Evolutionary conservation across 37 sponge, comb jelly and placozoan species (phyloP), one percentile per base, ranked within the genome.

Genomic region (Mnemiopsis leidyi): DNA sequence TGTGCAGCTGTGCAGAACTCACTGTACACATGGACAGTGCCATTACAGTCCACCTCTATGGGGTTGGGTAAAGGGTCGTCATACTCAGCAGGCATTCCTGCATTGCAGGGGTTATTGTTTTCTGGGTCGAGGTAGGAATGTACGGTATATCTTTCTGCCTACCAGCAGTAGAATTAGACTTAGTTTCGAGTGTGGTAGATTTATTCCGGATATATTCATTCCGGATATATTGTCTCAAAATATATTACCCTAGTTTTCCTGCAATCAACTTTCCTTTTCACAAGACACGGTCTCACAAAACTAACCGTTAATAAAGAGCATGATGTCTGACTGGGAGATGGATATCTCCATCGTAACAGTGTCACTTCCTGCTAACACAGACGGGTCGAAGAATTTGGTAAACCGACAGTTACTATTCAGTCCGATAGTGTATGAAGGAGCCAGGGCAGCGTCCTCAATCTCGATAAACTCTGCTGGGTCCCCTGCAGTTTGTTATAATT

Each of bases 391-490:
- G 35, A 77, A 32, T 32, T 77, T 26, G 18, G 79, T 31, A 32
- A 31, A 32, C 32, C 33, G 26, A 77, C 79, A 77, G 20, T 77
- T 32, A 0, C 36, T 34, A 26, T 32, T 9, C 16, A 31, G 35
- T 32, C 79, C 79, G 30, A 77, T 77, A 3, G 79, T 77, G 35
- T 77, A 77, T 1, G 79, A 32, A 33, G 79, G 79, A 7, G 32
- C 9, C 36, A 31, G 79, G 2, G 61, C 61, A 48, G 5, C 61
- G 5, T 77, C 79, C 9, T 1, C 0, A 1, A 77, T 77, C 35
- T 77, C 79, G 1, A 85, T 85, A 39, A 39, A 85, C 90, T 85
- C 90, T 16, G 90, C 36, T 33, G 16, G 48, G 24, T 85, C 90
- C 13, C 90, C 90, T 85, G 36, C n/a, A n/a, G n/a, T n/a, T n/a